phyloP scores from a whole-genome alignment of 2,888 invertebrate species.

The Polylopha cassiicola region DNA sequence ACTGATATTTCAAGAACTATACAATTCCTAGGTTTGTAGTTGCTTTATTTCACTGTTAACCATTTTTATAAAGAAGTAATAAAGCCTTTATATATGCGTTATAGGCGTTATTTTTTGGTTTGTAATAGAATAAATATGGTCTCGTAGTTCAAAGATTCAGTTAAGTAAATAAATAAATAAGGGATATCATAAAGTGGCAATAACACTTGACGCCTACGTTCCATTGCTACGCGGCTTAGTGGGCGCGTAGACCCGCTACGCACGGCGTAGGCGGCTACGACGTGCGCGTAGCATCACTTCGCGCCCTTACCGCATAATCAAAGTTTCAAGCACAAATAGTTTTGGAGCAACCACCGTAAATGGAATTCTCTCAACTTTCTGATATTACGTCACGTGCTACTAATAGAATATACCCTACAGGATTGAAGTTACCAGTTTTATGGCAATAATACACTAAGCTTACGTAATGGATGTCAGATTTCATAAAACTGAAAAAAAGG shows the following conservation, averaged over 20 bases:
- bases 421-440: background rate
- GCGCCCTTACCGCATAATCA: slow-evolving; percentile 2
- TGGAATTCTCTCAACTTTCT: background rate
- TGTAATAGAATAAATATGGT: too few relatives aligned
- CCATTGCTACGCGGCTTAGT: too few relatives aligned
- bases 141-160: too few relatives aligned
- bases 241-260: slow-evolving; percentile 14
- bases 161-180: too few relatives aligned
- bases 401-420: background rate
- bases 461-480: slow-evolving; percentile 11
- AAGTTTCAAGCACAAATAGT: background rate
- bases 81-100: too few relatives aligned
- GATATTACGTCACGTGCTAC: slow-evolving; percentile 12
- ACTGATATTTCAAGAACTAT: too few relatives aligned
- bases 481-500: slow-evolving; percentile 5
- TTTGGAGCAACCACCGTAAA: background rate
- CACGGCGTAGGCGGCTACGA: slow-evolving; percentile 13
- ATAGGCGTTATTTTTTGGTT: too few relatives aligned
- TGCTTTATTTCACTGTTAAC: too few relatives aligned
- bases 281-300: slow-evolving; percentile 5
- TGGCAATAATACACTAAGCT: slow-evolving; percentile 7
- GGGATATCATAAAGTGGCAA: background rate
- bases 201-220: too few relatives aligned
- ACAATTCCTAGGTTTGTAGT: too few relatives aligned
- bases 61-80: too few relatives aligned